phyloP scores from a whole-genome alignment of 2,797 vertebrate species.

The Clarias laeviceps region DNA sequence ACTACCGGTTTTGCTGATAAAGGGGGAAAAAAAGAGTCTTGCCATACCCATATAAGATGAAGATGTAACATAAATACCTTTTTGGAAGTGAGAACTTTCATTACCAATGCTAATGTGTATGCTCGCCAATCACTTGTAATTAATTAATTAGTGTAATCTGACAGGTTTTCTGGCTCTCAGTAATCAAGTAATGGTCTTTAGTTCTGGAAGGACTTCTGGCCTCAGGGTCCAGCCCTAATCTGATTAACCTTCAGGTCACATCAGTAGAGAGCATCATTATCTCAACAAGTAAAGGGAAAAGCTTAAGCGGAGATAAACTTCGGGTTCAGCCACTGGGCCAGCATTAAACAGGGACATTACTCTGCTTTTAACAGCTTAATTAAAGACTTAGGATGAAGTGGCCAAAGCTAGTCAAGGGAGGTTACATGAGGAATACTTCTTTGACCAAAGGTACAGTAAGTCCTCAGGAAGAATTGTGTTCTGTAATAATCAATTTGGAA shows the following conservation, averaged over 20 bases:
- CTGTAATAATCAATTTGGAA: background rate
- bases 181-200: conserved; percentile 36
- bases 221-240: conserved; percentile 58
- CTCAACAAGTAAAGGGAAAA: conserved; percentile 66
- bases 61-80: conserved; percentile 16
- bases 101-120: background rate
- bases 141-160: conserved; percentile 46
- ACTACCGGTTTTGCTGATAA: conserved; percentile 1
- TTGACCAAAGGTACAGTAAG: background rate
- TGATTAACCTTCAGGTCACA: conserved; percentile 65
- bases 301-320: conserved; percentile 66
- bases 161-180: conserved; percentile 21
- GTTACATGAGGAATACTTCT: conserved; percentile 44
- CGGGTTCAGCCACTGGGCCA: conserved; percentile 67
- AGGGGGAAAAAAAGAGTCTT: background rate
- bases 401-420: conserved; percentile 56
- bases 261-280: conserved; percentile 65
- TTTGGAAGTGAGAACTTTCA: conserved; percentile 11
- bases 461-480: background rate
- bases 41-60: conserved; percentile 3
- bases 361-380: conserved; percentile 71
- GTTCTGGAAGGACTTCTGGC: conserved; percentile 36
- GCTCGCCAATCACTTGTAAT: conserved; percentile 14
- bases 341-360: conserved; percentile 63
- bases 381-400: conserved; percentile 56